Conservation (phyloP, 2,797 vertebrate species). For the Hoplostethus mediterraneus region DNA sequence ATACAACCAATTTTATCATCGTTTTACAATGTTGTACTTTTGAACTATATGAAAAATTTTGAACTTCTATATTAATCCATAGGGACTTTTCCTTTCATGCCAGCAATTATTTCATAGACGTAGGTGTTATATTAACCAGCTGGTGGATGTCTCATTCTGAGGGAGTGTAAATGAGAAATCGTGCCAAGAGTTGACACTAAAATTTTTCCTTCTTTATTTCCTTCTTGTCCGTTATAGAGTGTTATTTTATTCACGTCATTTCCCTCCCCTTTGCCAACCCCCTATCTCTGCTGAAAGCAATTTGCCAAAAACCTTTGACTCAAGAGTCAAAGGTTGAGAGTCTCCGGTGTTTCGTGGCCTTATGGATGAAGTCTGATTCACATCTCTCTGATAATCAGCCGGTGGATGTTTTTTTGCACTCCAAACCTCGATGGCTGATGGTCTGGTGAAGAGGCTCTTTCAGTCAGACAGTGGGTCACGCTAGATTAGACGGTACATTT, state of each 20-base stretch:
- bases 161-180: too few relatives aligned
- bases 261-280: not conserved
- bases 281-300: not conserved
- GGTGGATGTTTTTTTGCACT: too few relatives aligned
- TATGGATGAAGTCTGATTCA: not conserved
- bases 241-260: not conserved
- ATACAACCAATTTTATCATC: too few relatives aligned
- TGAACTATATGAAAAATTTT: too few relatives aligned
- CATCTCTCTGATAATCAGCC: not conserved
- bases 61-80: too few relatives aligned
- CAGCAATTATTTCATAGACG: too few relatives aligned
- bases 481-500: not conserved
- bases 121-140: too few relatives aligned
- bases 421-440: constrained; percentile 16
- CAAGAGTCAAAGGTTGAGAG: too few relatives aligned
- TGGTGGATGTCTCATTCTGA: too few relatives aligned
- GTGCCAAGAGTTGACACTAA: too few relatives aligned
- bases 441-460: constrained; percentile 23
- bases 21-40: too few relatives aligned
- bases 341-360: not conserved
- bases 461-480: not conserved
- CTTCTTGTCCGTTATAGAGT: not conserved
- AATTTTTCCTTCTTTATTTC: not conserved
- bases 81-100: too few relatives aligned
- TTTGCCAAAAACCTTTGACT: not conserved